Conservation (phyloP, 2,113 vertebrate genomes). For the Cryptotis parvus region DNA sequence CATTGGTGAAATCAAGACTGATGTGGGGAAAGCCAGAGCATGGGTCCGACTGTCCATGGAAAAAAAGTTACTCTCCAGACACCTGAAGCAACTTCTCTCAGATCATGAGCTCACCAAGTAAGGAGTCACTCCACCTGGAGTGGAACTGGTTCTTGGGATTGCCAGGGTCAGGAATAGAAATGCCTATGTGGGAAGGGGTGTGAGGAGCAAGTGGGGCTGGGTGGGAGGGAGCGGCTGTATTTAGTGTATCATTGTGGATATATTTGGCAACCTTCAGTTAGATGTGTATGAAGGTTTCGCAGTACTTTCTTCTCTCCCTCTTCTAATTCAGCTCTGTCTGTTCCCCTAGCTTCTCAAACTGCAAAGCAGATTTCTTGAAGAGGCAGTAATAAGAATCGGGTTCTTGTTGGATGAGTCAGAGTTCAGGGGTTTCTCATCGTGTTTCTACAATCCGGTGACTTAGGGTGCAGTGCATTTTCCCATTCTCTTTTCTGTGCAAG, state of each 20-base stretch:
- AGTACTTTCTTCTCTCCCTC: background rate
- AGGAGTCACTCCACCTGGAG: slow-evolving; percentile 73
- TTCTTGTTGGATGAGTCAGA: background rate
- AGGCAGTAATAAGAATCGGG: background rate
- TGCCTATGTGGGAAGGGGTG: background rate
- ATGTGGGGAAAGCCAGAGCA: slow-evolving; percentile 97
- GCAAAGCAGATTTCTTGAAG: slow-evolving; percentile 16
- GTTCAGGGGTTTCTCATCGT: background rate
- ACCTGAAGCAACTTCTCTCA: slow-evolving; percentile 97
- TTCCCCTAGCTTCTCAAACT: background rate
- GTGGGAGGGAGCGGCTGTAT: background rate
- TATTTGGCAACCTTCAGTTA: background rate
- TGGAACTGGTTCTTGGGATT: background rate
- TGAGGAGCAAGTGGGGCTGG: background rate
- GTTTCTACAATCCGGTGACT: background rate
- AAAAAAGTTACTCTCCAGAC: slow-evolving; percentile 98
- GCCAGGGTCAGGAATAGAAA: background rate
- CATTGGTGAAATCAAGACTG: slow-evolving; percentile 98
- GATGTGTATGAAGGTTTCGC: background rate
- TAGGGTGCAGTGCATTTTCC: slow-evolving; percentile 21
- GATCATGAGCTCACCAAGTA: slow-evolving; percentile 98
- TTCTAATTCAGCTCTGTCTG: background rate
- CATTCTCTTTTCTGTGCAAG: slow-evolving; percentile 14
- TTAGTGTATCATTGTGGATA: background rate
- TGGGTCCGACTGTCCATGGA: slow-evolving; percentile 99